Evolutionary conservation across 1,140 invertebrate genomes (phyloP).

Genomic region (Diplogasteroides magnus): DNA sequence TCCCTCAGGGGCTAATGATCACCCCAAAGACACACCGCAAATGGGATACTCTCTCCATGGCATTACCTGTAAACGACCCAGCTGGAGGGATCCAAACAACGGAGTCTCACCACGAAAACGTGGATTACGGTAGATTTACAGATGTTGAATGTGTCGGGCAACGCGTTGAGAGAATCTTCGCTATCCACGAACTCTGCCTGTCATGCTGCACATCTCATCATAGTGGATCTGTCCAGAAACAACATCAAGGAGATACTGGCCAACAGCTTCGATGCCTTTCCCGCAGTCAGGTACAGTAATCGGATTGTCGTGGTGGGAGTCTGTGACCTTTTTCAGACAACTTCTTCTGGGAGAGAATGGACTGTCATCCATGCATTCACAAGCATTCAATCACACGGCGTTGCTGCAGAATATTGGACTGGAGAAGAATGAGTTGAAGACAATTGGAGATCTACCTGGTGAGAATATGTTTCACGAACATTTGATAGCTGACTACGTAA

Average conservation of each 20-base stretch:
- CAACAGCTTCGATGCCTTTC: background rate
- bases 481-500: too few species aligned
- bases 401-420: background rate
- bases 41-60: too few species aligned
- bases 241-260: background rate
- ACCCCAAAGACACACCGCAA: too few species aligned
- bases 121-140: too few species aligned
- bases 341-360: background rate
- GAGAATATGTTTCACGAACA: background rate
- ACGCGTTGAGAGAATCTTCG: background rate
- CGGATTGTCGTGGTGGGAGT: background rate
- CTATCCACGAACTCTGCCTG: background rate
- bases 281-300: background rate
- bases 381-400: background rate
- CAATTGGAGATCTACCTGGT: background rate
- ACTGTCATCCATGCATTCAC: background rate
- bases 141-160: background rate
- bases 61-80: too few species aligned
- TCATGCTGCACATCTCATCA: background rate
- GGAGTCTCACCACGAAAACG: too few species aligned
- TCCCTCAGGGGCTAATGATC: too few species aligned
- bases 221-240: background rate
- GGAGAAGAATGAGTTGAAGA: background rate
- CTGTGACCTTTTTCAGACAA: background rate
- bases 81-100: too few species aligned